Percentiles rank a stretch among this genome's conserved stretches.
Conservation (phyloP, 64 coral and sea anemone genomes). For the Porites australiensis region DNA sequence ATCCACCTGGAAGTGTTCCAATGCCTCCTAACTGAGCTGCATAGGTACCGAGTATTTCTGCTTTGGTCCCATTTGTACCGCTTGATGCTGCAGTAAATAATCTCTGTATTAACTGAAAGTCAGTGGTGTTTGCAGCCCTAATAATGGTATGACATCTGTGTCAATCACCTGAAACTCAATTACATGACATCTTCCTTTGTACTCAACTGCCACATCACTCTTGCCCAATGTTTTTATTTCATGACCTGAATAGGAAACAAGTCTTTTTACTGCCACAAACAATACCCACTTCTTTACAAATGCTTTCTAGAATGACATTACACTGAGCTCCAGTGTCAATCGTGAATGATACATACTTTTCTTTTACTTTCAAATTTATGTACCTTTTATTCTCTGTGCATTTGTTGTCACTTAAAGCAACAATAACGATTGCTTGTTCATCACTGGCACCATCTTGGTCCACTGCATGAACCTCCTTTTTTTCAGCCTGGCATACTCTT, state of each 20-base stretch:
- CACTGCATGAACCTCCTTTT: no score
- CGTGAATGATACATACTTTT: background rate
- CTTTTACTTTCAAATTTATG: no score
- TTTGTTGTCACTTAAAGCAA: background rate
- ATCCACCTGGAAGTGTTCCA: conserved; percentile 20
- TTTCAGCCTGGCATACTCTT: no score
- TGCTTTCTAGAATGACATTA: conserved; percentile 11
- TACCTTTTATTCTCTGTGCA: no score
- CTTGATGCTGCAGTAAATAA: no score
- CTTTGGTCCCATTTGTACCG: no score
- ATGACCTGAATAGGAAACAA: conserved; percentile 53
- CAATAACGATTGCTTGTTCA: conserved; percentile 27
- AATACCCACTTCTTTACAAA: background rate
- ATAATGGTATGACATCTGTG: conserved; percentile 29
- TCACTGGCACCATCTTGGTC: background rate
- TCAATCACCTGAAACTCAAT: conserved; percentile 32
- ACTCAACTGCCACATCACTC: conserved; percentile 29
- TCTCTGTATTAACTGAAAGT: no score
- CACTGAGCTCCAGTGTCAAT: conserved; percentile 44
- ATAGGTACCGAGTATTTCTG: background rate
- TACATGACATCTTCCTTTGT: conserved; percentile 24
- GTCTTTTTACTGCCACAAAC: background rate
- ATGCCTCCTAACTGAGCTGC: background rate
- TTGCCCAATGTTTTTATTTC: conserved; percentile 43
- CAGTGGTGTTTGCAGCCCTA: background rate